Evolutionary conservation across 1,140 invertebrate genomes (phyloP), one percentile per base, ranked within the genome.

Genomic region (Hyles vespertilio): DNA sequence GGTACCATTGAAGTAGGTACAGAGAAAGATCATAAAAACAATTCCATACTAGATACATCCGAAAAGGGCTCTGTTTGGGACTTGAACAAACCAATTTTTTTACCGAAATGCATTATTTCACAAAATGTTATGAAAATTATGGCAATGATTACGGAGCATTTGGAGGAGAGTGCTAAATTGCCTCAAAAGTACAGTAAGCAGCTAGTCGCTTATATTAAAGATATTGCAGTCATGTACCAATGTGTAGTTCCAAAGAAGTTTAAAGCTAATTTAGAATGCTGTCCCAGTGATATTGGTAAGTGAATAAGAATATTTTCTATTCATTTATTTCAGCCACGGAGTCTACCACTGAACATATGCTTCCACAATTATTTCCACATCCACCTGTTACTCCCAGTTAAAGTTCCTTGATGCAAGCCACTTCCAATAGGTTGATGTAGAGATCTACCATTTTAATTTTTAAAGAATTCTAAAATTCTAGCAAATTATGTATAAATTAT

Each of bases 271-370:
- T 72, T 90, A 44, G 79, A 86, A 63, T 77, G 62, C 44, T 84
- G 84, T 61, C 78, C 87, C 36, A 65, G 86, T 49, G 89, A 90
- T 69, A 87, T 89, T 74, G 89, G 89, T 89, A 67, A 73, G 68
- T 58, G 2, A 51, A 60, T 61, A 32, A 32, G 9, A 7, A 48
- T n/a, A 56, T 51, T 59, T 22, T 22, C 22, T 22, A 22, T 22
- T 22, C 22, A 22, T 22, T 22, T 22, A 22, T 22, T 22, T 22
- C 22, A 22, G 22, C 22, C 22, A 22, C 22, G 22, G 22, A 22
- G 22, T 22, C 22, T 22, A 22, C 22, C 22, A 22, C 22, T 22
- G 1, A 22, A 0, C 22, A 22, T 22, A 22, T 22, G 22, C 22
- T 22, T 22, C 22, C 22, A 22, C 22, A 22, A 22, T 22, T 22